Evolutionary conservation across 1,140 invertebrate species (phyloP).

Genomic region (Drosophila malerkotliana): DNA sequence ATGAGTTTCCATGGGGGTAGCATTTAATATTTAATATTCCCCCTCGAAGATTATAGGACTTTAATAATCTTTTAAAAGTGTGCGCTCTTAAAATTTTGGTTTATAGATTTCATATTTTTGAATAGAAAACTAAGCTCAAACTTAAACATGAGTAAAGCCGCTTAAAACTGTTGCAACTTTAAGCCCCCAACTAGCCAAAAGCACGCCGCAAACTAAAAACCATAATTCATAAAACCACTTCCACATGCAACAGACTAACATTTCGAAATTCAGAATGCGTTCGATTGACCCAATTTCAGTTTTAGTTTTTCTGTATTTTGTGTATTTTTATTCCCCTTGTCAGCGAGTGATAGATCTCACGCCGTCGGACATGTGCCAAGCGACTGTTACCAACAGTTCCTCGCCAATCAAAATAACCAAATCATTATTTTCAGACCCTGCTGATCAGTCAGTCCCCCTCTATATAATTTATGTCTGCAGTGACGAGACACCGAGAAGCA

Average conservation of each 20-base stretch:
- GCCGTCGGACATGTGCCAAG: conserved; percentile 37
- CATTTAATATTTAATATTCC: not conserved
- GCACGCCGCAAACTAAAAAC: conserved; percentile 3
- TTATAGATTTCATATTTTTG: not conserved
- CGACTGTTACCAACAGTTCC: conserved; percentile 32
- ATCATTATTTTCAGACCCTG: not conserved
- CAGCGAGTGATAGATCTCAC: conserved; percentile 14
- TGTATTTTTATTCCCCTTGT: conserved; percentile 12
- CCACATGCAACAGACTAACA: not conserved
- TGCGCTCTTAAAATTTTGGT: not conserved
- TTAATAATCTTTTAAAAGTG: not conserved
- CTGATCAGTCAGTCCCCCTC: no score
- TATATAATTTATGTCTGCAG: conserved; percentile 69
- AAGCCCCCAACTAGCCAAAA: not conserved
- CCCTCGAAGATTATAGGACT: not conserved
- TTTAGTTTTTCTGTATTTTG: not conserved
- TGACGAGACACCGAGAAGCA: conserved; percentile 10
- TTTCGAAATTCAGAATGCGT: conserved; percentile 9
- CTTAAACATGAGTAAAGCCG: conserved; percentile 1
- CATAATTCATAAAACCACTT: conserved; percentile 10
- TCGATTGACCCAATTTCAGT: conserved; percentile 44
- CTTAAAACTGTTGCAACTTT: not conserved
- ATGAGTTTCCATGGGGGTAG: conserved; percentile 33
- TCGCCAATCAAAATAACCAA: conserved; percentile 60
- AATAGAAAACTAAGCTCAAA: no score